Conservation (phyloP, 2,888 invertebrate species). For the Caradrina kadenii region DNA sequence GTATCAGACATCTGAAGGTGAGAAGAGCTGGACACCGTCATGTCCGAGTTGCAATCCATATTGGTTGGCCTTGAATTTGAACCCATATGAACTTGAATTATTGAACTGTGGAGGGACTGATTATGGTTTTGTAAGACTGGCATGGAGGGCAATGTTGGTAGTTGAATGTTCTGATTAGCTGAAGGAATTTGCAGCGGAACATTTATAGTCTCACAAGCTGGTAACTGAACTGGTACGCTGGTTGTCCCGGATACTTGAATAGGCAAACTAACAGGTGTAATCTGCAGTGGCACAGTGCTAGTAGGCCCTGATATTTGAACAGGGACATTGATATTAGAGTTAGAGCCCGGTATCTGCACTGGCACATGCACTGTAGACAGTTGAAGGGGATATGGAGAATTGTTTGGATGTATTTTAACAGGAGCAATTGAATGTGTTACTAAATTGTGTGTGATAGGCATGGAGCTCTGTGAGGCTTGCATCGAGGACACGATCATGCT, state of each 20-base stretch:
- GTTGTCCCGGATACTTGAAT: constrained; percentile 84
- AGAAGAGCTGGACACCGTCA: constrained; percentile 79
- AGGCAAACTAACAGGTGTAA: constrained; percentile 85
- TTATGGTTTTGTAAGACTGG: constrained; percentile 81
- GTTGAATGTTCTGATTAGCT: constrained; percentile 81
- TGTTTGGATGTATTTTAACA: constrained; percentile 84
- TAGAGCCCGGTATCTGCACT: constrained; percentile 86
- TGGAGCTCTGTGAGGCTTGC: constrained; percentile 85
- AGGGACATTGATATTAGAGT: constrained; percentile 86
- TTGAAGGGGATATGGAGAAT: constrained; percentile 83
- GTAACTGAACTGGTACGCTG: constrained; percentile 84
- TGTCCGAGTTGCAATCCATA: constrained; percentile 80
- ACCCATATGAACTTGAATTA: constrained; percentile 88
- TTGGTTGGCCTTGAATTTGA: constrained; percentile 78
- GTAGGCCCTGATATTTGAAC: constrained; percentile 84
- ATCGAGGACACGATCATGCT: constrained; percentile 89
- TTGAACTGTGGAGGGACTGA: constrained; percentile 83
- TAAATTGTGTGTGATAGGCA: constrained; percentile 85
- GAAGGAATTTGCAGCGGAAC: constrained; percentile 85
- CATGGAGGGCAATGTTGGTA: constrained; percentile 83
- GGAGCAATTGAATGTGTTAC: constrained; percentile 87
- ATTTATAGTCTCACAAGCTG: constrained; percentile 86
- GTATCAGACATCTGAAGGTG: constrained; percentile 81
- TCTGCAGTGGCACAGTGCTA: constrained; percentile 82
- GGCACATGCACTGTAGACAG: constrained; percentile 88